Percentiles rank a stretch among this genome's conserved stretches.
phyloP scores from a whole-genome alignment of 2,888 invertebrate genomes.

The Eupithecia exiguata region DNA sequence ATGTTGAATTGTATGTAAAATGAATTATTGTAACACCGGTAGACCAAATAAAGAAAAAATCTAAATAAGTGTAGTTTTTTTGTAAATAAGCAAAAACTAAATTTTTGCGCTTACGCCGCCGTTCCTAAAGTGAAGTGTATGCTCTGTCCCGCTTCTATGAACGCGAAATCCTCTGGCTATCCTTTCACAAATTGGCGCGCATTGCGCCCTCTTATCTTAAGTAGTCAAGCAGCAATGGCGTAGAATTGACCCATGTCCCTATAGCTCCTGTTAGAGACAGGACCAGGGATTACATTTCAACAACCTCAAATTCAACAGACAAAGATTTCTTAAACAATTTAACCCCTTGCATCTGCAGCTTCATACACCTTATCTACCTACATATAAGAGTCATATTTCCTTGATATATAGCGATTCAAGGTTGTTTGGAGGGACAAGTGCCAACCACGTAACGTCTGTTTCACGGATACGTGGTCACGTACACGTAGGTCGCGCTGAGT shows the following conservation, averaged over 20 bases:
- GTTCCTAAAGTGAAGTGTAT: too few species aligned
- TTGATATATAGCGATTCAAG: constrained; percentile 8
- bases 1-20: too few species aligned
- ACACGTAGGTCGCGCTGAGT: constrained; percentile 60
- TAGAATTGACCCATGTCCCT: not conserved
- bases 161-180: too few species aligned
- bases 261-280: constrained; percentile 11
- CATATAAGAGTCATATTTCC: constrained; percentile 18
- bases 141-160: too few species aligned
- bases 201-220: not conserved
- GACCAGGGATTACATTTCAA: constrained; percentile 13
- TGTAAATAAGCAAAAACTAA: too few species aligned
- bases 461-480: constrained; percentile 68
- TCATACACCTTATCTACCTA: not conserved
- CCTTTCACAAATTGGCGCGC: too few species aligned
- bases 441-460: constrained; percentile 63
- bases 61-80: too few species aligned
- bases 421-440: constrained; percentile 49
- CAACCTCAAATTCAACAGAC: constrained; percentile 39
- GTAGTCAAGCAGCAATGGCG: not conserved
- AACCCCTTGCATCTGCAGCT: constrained; percentile 30
- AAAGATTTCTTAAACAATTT: constrained; percentile 39
- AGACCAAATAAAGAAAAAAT: too few species aligned
- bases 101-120: too few species aligned
- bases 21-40: too few species aligned